These are phyloP conservation scores for Microchrysa polita DNA, from an alignment of 2,888 invertebrate species.

Conservation along the genomic window DNA sequence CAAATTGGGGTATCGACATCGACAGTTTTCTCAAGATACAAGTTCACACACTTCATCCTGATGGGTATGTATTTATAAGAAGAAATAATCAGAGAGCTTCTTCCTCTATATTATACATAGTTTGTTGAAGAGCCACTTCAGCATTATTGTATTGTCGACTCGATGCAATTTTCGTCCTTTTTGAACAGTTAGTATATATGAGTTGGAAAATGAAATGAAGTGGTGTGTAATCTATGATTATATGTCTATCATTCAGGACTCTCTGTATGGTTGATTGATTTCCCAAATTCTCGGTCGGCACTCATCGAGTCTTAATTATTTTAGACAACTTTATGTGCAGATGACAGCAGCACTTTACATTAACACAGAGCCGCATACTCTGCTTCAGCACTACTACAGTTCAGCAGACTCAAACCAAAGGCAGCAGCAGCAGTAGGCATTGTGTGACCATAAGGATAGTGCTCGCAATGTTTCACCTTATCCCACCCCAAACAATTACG, in stretches of 20 bases:
- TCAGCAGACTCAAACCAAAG: neutral
- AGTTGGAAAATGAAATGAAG: slow-evolving; percentile 29
- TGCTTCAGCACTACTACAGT: slow-evolving; percentile 12
- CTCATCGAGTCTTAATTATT: slow-evolving; percentile 31
- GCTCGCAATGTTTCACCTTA: slow-evolving; percentile 7
- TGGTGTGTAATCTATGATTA: slow-evolving; percentile 21
- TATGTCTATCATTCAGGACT: slow-evolving; percentile 33
- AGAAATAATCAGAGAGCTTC: slow-evolving; percentile 22
- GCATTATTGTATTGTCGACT: slow-evolving; percentile 7
- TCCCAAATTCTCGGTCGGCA: slow-evolving; percentile 21
- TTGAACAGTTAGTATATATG: slow-evolving; percentile 1
- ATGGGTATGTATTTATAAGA: slow-evolving; percentile 10
- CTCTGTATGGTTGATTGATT: slow-evolving; percentile 2
- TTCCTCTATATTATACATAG: no score
- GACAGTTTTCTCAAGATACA: no score
- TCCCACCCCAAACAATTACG: no score
- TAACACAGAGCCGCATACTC: slow-evolving; percentile 9
- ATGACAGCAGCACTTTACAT: slow-evolving; percentile 28
- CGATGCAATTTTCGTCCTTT: slow-evolving; percentile 1
- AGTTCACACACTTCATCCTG: no score
- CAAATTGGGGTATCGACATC: neutral
- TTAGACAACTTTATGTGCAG: slow-evolving; percentile 40
- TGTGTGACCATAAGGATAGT: no score
- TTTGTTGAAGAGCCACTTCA: slow-evolving; percentile 14
- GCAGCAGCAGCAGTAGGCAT: no score